Evolutionary conservation across 2,113 vertebrate genomes (phyloP).

Genomic region (Ammospiza nelsoni): DNA sequence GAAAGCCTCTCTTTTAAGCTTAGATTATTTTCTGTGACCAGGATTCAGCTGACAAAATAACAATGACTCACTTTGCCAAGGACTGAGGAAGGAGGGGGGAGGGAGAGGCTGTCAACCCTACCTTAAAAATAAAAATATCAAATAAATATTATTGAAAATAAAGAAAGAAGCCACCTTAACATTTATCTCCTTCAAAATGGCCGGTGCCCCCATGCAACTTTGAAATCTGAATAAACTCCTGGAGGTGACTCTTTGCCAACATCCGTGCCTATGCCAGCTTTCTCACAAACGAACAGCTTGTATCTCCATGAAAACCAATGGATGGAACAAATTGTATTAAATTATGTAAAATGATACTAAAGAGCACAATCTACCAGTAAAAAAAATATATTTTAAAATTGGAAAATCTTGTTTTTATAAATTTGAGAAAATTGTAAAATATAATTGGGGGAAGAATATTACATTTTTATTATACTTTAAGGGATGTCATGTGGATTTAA

Average conservation of each 20-base stretch:
- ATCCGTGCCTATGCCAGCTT: slow-evolving; percentile 74
- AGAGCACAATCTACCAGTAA: slow-evolving; percentile 79
- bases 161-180: not conserved
- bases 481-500: slow-evolving; percentile 7
- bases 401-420: slow-evolving; percentile 75
- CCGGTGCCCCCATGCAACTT: slow-evolving; percentile 70
- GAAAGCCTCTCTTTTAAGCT: not conserved
- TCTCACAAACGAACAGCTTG: slow-evolving; percentile 87
- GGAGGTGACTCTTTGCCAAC: slow-evolving; percentile 75
- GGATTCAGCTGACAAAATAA: not conserved
- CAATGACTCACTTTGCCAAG: not conserved
- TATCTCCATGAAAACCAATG: slow-evolving; percentile 88
- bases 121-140: not conserved
- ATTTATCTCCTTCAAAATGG: slow-evolving; percentile 61
- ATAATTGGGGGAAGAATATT: slow-evolving; percentile 36
- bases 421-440: slow-evolving; percentile 64
- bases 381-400: slow-evolving; percentile 62
- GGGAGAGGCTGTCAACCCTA: not conserved
- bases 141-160: not conserved
- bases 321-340: slow-evolving; percentile 90
- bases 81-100: not conserved
- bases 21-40: slow-evolving; percentile 24
- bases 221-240: slow-evolving; percentile 72
- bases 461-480: slow-evolving; percentile 62
- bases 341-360: slow-evolving; percentile 88